These are phyloP conservation scores for Hermatobates lingyangjiaoensis DNA, from an alignment of 1,140 invertebrate genomes.

Conservation along the genomic window DNA sequence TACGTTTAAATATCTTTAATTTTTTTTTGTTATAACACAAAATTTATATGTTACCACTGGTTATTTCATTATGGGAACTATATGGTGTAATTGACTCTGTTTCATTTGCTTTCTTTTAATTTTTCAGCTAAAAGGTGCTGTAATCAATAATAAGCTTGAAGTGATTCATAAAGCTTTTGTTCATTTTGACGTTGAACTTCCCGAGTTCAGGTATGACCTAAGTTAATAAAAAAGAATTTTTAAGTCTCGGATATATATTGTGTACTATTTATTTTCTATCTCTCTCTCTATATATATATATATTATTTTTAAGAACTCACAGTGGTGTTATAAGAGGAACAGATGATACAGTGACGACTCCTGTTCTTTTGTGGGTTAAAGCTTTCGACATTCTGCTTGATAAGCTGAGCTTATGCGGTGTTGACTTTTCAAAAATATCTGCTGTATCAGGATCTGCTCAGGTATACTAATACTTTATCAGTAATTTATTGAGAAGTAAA, in stretches of 20 bases:
- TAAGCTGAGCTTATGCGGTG: slow-evolving; percentile 53
- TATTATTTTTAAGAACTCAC: slow-evolving; percentile 33
- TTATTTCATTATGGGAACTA: slow-evolving; percentile 7
- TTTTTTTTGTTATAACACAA: neutral
- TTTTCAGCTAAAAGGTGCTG: slow-evolving; percentile 71
- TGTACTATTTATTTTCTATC: neutral
- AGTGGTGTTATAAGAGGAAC: slow-evolving; percentile 50
- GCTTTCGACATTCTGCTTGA: slow-evolving; percentile 82
- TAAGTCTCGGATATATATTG: neutral
- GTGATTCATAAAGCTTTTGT: slow-evolving; percentile 61
- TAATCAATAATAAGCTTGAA: slow-evolving; percentile 53
- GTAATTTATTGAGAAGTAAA: too few relatives aligned
- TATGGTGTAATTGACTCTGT: neutral
- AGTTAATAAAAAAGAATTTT: neutral
- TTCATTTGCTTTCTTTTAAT: slow-evolving; percentile 16
- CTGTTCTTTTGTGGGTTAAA: slow-evolving; percentile 86
- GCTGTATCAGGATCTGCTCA: slow-evolving; percentile 80
- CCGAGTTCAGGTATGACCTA: slow-evolving; percentile 63
- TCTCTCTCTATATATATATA: neutral
- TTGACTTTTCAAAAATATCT: slow-evolving; percentile 60
- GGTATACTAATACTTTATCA: slow-evolving; percentile 28
- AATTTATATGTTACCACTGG: neutral
- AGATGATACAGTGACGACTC: slow-evolving; percentile 45
- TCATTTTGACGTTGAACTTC: slow-evolving; percentile 74
- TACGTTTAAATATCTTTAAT: neutral